Evolutionary conservation across 2,888 invertebrate species (phyloP), one percentile per base, ranked within the genome.

Genomic region (Amphipoea oculea): DNA sequence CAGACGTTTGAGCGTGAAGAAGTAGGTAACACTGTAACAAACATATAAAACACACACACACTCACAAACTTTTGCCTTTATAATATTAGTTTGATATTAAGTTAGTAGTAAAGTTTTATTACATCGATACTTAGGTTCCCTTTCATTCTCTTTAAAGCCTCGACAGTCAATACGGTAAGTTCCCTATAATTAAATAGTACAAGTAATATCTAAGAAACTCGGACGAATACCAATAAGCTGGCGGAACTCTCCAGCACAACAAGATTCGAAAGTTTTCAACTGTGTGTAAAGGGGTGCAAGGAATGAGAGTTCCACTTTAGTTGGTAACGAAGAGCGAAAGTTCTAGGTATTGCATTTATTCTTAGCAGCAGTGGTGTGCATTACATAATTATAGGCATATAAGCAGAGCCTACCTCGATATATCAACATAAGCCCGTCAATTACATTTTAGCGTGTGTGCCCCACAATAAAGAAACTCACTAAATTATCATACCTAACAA

Each of bases 191-290:
- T 86, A 86, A 88, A 89, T 74, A 84, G 82, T 81, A 78, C 79
- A 84, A 86, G 84, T 79, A 81, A 83, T 87, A 83, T 85, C 79
- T 83, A 81, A 84, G 82, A 85, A 88, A 85, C 85, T 89, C 81
- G 77, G 73, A 78, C 81, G 89, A 91, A 91, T 89, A 91, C 90
- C 93, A 91, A 92, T 92, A 92, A 92, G 90, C 89, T 88, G 78
- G 86, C 80, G 81, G 71, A 78, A 82, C 84, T 88, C 57, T 29
- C 29, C 60, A 85, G 89, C 90, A 93, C 92, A 93, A 94, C 92
- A 92, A 90, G 91, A 91, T 90, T 89, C 81, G 70, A 89, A 93
- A 93, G 89, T 92, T 92, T 88, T 84, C 82, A 84, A 88, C 84
- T 85, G 85, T 66, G 81, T 85, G 86, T 66, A 76, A 48, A 80